phyloP scores from a whole-genome alignment of 2,888 invertebrate genomes.

The Itoplectis maculator region DNA sequence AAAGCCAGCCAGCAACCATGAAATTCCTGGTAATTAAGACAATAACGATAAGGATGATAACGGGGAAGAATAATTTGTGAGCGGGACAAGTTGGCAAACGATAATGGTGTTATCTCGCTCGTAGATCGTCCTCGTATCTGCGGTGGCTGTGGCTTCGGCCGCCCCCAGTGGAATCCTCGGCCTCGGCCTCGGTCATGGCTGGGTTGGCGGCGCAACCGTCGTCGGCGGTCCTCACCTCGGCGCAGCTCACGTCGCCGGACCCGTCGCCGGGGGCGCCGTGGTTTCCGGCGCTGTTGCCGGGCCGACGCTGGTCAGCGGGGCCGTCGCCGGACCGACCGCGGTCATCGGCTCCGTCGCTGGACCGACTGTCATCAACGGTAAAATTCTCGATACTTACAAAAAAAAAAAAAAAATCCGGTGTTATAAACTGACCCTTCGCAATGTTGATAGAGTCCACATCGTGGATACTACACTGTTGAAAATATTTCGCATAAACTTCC shows the following conservation, averaged over 20 bases:
- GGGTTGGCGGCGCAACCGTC: slow-evolving; percentile 63
- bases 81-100: neutral
- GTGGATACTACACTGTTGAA: no score
- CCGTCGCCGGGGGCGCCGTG: slow-evolving; percentile 61
- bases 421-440: no score
- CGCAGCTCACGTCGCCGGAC: slow-evolving; percentile 64
- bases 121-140: slow-evolving; percentile 58
- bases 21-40: slow-evolving; percentile 64
- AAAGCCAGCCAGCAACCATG: slow-evolving; percentile 43
- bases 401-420: no score
- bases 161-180: slow-evolving; percentile 70
- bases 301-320: slow-evolving; percentile 65
- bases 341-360: slow-evolving; percentile 73
- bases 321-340: slow-evolving; percentile 69
- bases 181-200: slow-evolving; percentile 50
- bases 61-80: neutral
- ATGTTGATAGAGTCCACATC: no score
- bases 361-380: slow-evolving; percentile 70
- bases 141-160: slow-evolving; percentile 68
- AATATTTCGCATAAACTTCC: no score
- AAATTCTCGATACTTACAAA: slow-evolving; percentile 8
- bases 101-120: slow-evolving; percentile 42
- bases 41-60: neutral
- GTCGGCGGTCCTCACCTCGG: slow-evolving; percentile 67
- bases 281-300: slow-evolving; percentile 70